A percentile compares a stretch with the other conserved stretches of the same genome.
Conservation (phyloP, 2,113 vertebrate species). For the Hypocryptadius cinnamomeus region DNA sequence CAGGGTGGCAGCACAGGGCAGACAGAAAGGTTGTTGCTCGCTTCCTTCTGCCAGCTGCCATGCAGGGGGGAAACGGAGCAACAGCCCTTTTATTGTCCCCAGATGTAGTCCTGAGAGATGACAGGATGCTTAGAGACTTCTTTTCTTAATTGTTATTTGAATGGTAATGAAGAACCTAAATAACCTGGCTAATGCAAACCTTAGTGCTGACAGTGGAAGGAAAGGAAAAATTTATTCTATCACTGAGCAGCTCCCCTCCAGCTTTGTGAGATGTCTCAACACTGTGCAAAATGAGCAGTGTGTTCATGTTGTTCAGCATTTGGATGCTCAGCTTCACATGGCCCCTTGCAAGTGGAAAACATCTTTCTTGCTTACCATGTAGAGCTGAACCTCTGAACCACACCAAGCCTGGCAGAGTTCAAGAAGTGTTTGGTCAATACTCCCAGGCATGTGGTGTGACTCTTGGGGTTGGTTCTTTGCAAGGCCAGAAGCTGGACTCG, state of each 20-base stretch:
- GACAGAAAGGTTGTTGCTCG: background rate
- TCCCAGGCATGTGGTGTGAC: background rate
- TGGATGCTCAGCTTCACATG: background rate
- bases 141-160: background rate
- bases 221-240: background rate
- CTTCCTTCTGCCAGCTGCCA: background rate
- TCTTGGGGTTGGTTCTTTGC: background rate
- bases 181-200: background rate
- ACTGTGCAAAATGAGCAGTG: background rate
- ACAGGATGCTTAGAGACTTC: background rate
- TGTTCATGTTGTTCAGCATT: background rate
- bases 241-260: background rate
- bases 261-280: background rate
- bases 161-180: background rate
- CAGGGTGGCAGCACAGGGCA: background rate
- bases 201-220: background rate
- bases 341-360: background rate
- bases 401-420: background rate
- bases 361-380: background rate
- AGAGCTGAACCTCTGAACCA: background rate
- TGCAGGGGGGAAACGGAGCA: fast-evolving
- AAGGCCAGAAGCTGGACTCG: background rate
- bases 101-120: background rate
- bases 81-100: background rate
- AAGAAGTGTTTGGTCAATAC: background rate